Base-by-base conservation (phyloP, 2,113 vertebrate genomes). In the Miniopterus natalensis region DNA sequence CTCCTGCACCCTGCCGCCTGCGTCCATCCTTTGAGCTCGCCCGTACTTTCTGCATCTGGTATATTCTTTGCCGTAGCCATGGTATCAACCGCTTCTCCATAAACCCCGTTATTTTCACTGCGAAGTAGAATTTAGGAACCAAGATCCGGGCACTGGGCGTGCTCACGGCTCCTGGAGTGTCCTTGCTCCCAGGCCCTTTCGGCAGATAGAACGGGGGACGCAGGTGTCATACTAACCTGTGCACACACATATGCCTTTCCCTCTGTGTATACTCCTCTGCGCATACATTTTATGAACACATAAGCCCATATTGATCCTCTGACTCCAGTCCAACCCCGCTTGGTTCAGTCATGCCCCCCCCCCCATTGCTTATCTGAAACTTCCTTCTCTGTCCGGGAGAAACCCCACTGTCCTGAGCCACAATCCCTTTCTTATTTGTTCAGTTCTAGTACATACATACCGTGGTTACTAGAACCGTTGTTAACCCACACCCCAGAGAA, bases 1-100 rank as follows among this genome's bases (percentile, higher is more conserved):
- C 29, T 36, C 9, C 27, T 27, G 1, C 1, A 14, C 0, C 6
- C 17, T 14, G 0, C 3, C 3, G 8, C 4, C 1, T 0, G 1
- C 6, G 9, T 17, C 12, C 11, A 1, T 17, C 6, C 7, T 45
- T 15, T 2, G 25, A 45, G 68, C 25, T 5, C 2, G 5, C n/a
- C 15, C 42, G 70, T 53, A 15, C 7, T 77, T 86, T n/a, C 3
- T 18, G 36, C 20, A 9, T 25, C 47, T 66, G 18, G 2, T 11
- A 9, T 21, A 27, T 51, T 65, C 31, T 84, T 73, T 27, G 27
- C 45, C 4, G 0, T n/a, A 31, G 66, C 17, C 4, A 2, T 31
- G 27, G 45, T 83, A 42, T 21, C 53, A 45, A 42, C 51, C 45
- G n/a, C 2, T 75, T 66, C 40, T 40, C 80, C 65, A 53, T 27